Base-by-base conservation (phyloP, 2,888 invertebrate genomes). In the Oxytorus armatus region DNA sequence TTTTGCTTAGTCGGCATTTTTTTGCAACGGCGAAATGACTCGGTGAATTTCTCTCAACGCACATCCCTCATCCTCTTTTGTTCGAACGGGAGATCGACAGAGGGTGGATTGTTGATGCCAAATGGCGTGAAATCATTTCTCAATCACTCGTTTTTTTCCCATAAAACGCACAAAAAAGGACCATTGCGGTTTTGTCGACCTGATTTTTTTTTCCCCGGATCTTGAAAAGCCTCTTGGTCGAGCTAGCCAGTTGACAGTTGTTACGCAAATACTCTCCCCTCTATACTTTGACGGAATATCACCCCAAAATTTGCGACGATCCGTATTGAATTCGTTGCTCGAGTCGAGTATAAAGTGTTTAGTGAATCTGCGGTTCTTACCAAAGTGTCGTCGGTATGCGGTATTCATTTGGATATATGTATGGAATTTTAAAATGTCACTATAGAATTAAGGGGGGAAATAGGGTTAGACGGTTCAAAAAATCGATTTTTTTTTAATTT, bases 121-220 rank as follows among this genome's bases (percentile, higher is more conserved):
- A 68, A 79, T 74, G 74, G 69, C 68, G 73, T 63, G 72, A 73
- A 73, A 77, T 80, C 49, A 79, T 79, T 78, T 66, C 25, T 61
- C 76, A 51, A 76, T 53, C 68, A 44, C 18, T 49, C 0, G 3
- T 39, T 36, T 29, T 53, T 36, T 55, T 23, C 33, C 0, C 25
- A 18, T 10, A n/a, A 11, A 57, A 25, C 14, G 25, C 3, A 16
- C 18, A 11, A 23, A 18, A 65, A 33, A 33, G 47, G 59, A 61
- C 21, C 76, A 55, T 76, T 59, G 44, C 16, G 59, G 29, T 25
- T 33, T 25, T 72, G n/a, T 44, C 59, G 39, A 8, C 5, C 18
- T 16, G 4, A 44, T 44, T 2, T 21, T 65, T 39, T 29, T 49
- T 25, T n/a, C 1, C 5, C 2, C 2, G 8, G 36, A 55, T 69